Evolutionary conservation across 2,113 vertebrate species (phyloP), one percentile per base, ranked within the genome.

Genomic region (Henicopernis longicauda): DNA sequence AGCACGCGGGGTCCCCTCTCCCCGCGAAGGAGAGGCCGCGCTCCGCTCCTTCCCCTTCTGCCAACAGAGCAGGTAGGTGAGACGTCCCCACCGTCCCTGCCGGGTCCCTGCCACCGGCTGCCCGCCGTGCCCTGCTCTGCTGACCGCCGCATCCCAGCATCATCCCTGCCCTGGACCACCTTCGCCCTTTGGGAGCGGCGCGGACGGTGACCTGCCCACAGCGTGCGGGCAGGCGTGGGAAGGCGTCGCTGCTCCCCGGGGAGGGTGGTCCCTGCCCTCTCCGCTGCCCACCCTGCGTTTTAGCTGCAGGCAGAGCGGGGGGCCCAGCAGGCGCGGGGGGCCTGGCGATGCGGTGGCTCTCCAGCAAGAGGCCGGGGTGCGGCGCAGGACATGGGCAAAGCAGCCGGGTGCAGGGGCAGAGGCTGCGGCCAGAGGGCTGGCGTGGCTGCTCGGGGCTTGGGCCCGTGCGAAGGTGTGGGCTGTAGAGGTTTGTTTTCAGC

Each of bases 311-410:
- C 32, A n/a, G 36, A 26, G 44, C 5, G 0, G 19, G 49, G 20
- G 27, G 32, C 17, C 55, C 31, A 5, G 55, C 40, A 21, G 66
- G 40, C 32, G 44, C 5, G 0, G 19, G 49, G 20, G 27, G 32
- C 17, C 55, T 25, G 4, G 49, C 0, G 7, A 7, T 20, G 45
- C 29, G 3, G 1, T 34, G 38, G 63, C 36, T 63, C 32, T 21
- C 55, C 23, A 2, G 52, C 81, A 17, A 27, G 18, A n/a, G 44
- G 58, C 58, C 3, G 0, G 26, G 57, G 4, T 26, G 34, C 3
- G 0, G 55, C 1, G 0, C 34, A 8, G 66, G 58, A 15, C 21
- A 3, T 11, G 0, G 12, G 29, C 44, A 6, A 13, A 42, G 61
- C 34, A 12, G 17, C 20, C 1, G 2, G 13, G 29, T 12, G 55